Base-by-base conservation (phyloP, 2,113 vertebrate species). In the Ia io region DNA sequence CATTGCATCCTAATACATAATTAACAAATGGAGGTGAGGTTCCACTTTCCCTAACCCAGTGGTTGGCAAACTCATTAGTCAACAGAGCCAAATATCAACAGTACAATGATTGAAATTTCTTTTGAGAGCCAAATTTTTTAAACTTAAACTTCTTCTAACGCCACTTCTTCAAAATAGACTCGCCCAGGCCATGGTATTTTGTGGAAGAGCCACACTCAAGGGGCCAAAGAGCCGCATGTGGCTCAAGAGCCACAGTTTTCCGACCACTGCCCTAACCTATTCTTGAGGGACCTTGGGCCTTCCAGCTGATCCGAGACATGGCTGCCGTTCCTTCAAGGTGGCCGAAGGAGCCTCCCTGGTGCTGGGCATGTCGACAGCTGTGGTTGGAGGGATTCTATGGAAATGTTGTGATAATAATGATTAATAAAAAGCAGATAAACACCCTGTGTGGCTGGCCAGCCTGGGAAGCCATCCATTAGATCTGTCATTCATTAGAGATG, bases 371-470 rank as follows among this genome's bases (percentile, higher is more conserved):
- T 78, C 0, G 1, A 86, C 78, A 94, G 44, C 42, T 37, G 37
- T 49, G 49, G 88, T 71, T 89, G 56, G 65, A 84, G 32, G 42
- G 53, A 51, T 78, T 76, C 92, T 86, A 32, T 78, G 95, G 92
- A 90, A 96, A 78, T 95, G 78, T 89, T 95, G 70, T 94, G 86
- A 95, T 97, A 97, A 96, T 97, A 96, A 97, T 96, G 96, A 97
- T 98, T 98, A 98, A 96, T 98, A 98, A 98, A 98, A 98, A 96
- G 96, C 70, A 98, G 97, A 98, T 98, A 98, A 98, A 98, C 98
- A 97, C 90, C 69, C 79, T 78, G 93, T 97, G 86, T 96, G 98
- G 97, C 97, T 97, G 97, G 98, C 97, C 97, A 95, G 97, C 96
- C 98, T 97, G 96, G 96, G 96, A 96, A 98, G 94, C 94, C 97